phyloP scores from a whole-genome alignment of 2,888 invertebrate species.

The Carcina quercana region DNA sequence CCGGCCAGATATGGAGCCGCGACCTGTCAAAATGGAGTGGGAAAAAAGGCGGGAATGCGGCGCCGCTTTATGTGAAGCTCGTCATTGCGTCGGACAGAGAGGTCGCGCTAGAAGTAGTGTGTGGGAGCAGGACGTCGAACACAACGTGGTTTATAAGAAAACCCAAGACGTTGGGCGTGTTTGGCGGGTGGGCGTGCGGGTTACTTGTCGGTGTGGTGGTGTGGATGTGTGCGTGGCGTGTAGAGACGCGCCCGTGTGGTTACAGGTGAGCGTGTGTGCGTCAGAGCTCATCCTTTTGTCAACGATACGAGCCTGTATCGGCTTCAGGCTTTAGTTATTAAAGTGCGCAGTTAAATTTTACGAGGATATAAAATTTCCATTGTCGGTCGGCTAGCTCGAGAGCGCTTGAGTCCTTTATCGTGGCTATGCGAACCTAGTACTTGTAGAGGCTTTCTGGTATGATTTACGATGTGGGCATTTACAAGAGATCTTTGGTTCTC shows the following conservation, averaged over 20 bases:
- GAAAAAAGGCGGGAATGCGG: constrained; percentile 76
- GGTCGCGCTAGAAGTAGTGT: constrained; percentile 20
- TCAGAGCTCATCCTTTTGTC: constrained; percentile 65
- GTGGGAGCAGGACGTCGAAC: constrained; percentile 56
- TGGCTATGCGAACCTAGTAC: too few relatives aligned
- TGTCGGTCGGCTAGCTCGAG: constrained; percentile 43
- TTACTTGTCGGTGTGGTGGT: constrained; percentile 54
- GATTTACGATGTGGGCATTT: neutral
- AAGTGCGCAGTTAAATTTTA: constrained; percentile 66
- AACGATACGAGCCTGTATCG: constrained; percentile 66
- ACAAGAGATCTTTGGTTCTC: too few relatives aligned
- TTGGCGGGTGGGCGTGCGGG: constrained; percentile 73
- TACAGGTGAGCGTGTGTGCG: constrained; percentile 42
- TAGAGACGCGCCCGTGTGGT: constrained; percentile 34
- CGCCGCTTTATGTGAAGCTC: constrained; percentile 73
- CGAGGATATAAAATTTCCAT: constrained; percentile 58
- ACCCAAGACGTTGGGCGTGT: constrained; percentile 75
- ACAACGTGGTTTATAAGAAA: constrained; percentile 74
- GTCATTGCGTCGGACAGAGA: constrained; percentile 66
- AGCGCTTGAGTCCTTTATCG: constrained; percentile 37
- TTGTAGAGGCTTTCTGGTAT: constrained; percentile 19
- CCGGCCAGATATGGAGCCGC: constrained; percentile 73
- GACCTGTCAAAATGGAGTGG: constrained; percentile 75
- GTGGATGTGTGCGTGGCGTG: constrained; percentile 34
- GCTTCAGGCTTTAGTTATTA: constrained; percentile 67